Conservation (phyloP, 2,797 vertebrate genomes). For the Ispidina lecontei region DNA sequence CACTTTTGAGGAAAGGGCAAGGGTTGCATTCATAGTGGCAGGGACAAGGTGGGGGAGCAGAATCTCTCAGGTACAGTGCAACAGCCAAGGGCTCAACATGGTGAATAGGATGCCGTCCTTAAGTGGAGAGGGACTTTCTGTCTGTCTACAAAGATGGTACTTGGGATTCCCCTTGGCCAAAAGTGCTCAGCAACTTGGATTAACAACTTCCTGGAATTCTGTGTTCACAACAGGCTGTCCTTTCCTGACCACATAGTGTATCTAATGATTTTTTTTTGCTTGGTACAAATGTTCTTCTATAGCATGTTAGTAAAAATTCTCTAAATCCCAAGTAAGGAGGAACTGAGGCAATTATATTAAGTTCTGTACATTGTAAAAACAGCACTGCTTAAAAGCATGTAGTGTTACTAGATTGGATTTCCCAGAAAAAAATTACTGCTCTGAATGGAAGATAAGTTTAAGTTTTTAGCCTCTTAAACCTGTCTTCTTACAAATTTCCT, state of each 20-base stretch:
- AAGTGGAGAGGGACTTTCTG: neutral
- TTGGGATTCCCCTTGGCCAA: neutral
- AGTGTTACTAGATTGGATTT: slow-evolving; percentile 20
- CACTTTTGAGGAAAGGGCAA: neutral
- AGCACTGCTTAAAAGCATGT: slow-evolving; percentile 2
- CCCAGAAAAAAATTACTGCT: neutral
- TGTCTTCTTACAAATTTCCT: slow-evolving; percentile 12
- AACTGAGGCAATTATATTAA: neutral
- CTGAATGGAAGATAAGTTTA: neutral
- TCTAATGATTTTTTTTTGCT: neutral
- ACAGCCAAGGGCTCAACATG: fast-evolving
- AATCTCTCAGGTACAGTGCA: neutral
- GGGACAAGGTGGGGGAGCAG: fast-evolving
- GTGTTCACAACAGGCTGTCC: neutral
- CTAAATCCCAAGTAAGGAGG: neutral
- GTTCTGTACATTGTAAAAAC: slow-evolving; percentile 3
- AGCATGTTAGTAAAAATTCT: neutral
- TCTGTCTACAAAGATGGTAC: neutral
- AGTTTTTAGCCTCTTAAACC: slow-evolving; percentile 44
- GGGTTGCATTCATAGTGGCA: fast-evolving
- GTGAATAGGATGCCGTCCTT: neutral
- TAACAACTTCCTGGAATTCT: neutral
- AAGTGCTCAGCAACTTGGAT: fast-evolving
- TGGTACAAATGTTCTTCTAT: neutral
- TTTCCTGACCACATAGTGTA: neutral